Evolutionary conservation across 2,888 invertebrate genomes (phyloP).

Genomic region (Dolichopus griseipennis): DNA sequence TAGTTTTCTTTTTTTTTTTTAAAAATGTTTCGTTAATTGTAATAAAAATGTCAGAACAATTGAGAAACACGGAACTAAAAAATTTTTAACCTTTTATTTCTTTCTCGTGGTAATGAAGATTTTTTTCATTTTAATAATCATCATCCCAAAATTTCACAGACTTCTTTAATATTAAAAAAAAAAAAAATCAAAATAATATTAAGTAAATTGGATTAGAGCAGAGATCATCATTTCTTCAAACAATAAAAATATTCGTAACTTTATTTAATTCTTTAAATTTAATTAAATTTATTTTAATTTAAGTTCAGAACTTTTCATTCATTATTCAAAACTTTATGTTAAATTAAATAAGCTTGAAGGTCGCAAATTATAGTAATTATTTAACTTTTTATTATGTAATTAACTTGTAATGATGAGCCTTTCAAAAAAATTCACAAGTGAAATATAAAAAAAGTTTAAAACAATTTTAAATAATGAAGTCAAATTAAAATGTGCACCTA

Average conservation of each 20-base stretch:
- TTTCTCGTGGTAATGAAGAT: not conserved
- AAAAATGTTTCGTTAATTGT: not conserved
- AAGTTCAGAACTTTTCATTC: not conserved
- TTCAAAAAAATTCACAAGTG: too few relatives aligned
- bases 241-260: not conserved
- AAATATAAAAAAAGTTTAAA: too few relatives aligned
- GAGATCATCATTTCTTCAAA: too few relatives aligned
- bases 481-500: too few relatives aligned
- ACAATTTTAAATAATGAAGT: too few relatives aligned
- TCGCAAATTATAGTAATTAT: not conserved
- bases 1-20: not conserved
- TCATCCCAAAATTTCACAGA: too few relatives aligned
- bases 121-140: not conserved
- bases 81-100: not conserved
- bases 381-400: too few relatives aligned
- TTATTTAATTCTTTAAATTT: not conserved
- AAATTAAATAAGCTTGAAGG: slow-evolving; percentile 2
- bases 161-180: too few relatives aligned
- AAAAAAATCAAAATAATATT: too few relatives aligned
- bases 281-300: not conserved
- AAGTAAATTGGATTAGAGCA: too few relatives aligned
- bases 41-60: not conserved
- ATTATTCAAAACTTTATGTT: not conserved
- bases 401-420: too few relatives aligned
- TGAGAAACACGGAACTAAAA: not conserved